Evolutionary conservation across 2,888 invertebrate species (phyloP).

Genomic region (Dasysyrphus tricinctus): DNA sequence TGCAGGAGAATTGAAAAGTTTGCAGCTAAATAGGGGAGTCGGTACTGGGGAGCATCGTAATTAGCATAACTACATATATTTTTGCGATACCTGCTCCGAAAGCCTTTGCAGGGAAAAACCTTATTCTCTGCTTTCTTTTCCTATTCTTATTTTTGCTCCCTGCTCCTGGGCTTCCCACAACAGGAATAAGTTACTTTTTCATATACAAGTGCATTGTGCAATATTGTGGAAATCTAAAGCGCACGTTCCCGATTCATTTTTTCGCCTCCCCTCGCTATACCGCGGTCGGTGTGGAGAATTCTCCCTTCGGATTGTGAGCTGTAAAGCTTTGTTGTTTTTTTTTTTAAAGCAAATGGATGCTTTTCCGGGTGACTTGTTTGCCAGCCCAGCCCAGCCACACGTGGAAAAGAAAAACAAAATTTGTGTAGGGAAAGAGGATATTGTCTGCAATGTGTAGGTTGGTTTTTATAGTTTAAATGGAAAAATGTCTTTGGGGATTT

Average conservation of each 20-base stretch:
- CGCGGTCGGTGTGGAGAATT: not conserved
- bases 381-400: constrained; percentile 13
- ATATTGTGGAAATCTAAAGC: constrained; percentile 17
- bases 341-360: constrained; percentile 60
- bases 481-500: constrained; percentile 52
- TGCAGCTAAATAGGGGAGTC: constrained; percentile 11
- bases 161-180: not conserved
- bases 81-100: constrained; percentile 45
- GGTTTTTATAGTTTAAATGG: constrained; percentile 39
- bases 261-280: not conserved
- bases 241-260: constrained; percentile 32
- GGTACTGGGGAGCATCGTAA: constrained; percentile 17
- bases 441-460: constrained; percentile 57
- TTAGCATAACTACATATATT: constrained; percentile 64
- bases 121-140: constrained; percentile 7
- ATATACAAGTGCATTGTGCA: constrained; percentile 11
- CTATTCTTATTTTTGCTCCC: not conserved
- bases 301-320: not conserved
- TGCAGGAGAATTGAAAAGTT: constrained; percentile 9
- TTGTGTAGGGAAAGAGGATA: constrained; percentile 42
- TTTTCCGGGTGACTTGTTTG: constrained; percentile 42
- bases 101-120: constrained; percentile 36
- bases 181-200: not conserved
- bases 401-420: constrained; percentile 25
- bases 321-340: constrained; percentile 52